phyloP scores from a whole-genome alignment of 2,888 invertebrate species.

The Nomada ruficornis region DNA sequence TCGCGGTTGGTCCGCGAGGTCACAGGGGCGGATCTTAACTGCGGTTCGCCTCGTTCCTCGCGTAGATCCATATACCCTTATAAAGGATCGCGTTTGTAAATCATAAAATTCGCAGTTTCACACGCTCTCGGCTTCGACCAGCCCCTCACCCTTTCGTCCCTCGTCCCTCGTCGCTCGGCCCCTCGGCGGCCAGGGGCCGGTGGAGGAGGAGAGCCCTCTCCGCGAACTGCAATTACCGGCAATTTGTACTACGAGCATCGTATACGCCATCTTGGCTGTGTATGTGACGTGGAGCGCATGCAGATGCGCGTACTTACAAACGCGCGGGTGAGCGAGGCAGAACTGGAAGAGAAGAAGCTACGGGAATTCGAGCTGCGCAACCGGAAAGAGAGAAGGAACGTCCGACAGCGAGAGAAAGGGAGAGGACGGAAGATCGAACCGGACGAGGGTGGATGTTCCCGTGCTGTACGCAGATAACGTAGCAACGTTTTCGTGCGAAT shows the following conservation, averaged over 20 bases:
- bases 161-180: neutral
- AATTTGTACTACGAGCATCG: constrained; percentile 78
- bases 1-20: constrained; percentile 60
- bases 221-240: constrained; percentile 77
- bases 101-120: constrained; percentile 80
- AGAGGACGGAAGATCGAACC: constrained; percentile 15
- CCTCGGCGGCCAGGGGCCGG: constrained; percentile 7
- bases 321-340: constrained; percentile 21
- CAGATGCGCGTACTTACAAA: constrained; percentile 52
- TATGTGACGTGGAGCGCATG: constrained; percentile 62
- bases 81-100: constrained; percentile 76
- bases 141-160: constrained; percentile 33
- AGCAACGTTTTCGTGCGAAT: neutral
- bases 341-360: constrained; percentile 22
- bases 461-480: neutral
- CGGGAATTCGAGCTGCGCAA: neutral
- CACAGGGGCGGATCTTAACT: constrained; percentile 52
- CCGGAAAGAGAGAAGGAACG: constrained; percentile 1
- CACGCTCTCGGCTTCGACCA: constrained; percentile 72
- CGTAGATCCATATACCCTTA: constrained; percentile 60
- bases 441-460: constrained; percentile 28
- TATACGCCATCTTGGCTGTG: constrained; percentile 71
- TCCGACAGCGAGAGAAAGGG: neutral
- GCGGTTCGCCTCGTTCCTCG: constrained; percentile 40
- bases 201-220: constrained; percentile 50